Base-by-base conservation (phyloP, 1,140 invertebrate genomes). In the Drosophila subpulchrella region DNA sequence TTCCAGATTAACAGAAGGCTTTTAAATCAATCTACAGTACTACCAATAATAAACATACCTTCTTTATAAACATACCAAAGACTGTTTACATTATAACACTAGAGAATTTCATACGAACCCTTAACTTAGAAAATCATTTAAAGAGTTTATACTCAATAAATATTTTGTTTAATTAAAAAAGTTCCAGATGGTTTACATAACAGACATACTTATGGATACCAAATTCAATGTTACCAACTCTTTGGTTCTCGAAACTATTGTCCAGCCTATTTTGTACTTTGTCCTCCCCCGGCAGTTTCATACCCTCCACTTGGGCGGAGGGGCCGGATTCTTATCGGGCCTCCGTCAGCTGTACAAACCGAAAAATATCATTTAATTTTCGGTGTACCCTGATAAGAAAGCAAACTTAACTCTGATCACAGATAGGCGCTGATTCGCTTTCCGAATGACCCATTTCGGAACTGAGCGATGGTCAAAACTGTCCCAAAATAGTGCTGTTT, bases 311-410 rank as follows among this genome's bases (percentile, higher is more conserved):
- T 55, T 17, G 15, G 30, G 8, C 44, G 27, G 30, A 32, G 24
- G 32, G 11, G 12, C 17, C 12, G 27, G 4, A 42, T 44, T 56
- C 56, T 76, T 73, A 66, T 78, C 68, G 42, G 36, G 0, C 41
- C 34, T 27, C 30, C 30, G 80, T 84, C 81, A 83, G 81, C 81
- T 83, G 81, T 72, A 75, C 80, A 82, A 83, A 85, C 77, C 74
- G 46, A 83, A 84, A 68, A 71, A 75, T 75, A 85, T 81, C 62
- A 75, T 63, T 78, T 78, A 75, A 82, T 81, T 75, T 85, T 67
- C 53, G 74, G 76, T 76, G 70, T 62, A 58, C 54, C 6, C 36
- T 39, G 82, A 85, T 85, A 85, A 72, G 60, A 57, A 50, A 36
- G 17, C 55, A 48, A 36, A 73, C 74, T 72, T 65, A 41, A 60